Conservation (phyloP, 2,888 invertebrate genomes). For the Eupithecia inturbata region DNA sequence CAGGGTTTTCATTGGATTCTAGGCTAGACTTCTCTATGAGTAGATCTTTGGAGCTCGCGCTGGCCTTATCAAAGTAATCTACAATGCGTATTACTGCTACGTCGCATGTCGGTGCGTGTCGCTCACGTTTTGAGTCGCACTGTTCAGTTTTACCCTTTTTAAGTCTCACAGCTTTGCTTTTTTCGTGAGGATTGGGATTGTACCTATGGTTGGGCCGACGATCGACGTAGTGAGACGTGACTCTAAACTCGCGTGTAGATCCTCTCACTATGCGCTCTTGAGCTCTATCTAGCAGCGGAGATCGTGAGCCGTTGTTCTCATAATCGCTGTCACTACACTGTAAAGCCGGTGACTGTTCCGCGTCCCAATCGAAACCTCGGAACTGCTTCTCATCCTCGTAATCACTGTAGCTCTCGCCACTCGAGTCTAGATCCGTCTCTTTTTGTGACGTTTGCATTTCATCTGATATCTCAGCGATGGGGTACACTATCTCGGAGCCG, state of each 20-base stretch:
- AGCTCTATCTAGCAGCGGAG: conserved; percentile 86
- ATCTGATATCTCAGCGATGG: conserved; percentile 93
- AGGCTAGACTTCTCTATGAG: conserved; percentile 84
- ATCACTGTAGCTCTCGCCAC: conserved; percentile 85
- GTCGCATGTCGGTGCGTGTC: conserved; percentile 60
- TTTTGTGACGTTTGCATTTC: conserved; percentile 89
- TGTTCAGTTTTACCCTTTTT: conserved; percentile 74
- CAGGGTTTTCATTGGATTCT: conserved; percentile 79
- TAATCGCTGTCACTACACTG: conserved; percentile 86
- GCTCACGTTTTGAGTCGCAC: conserved; percentile 62
- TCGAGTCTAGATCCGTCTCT: conserved; percentile 85
- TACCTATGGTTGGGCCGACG: conserved; percentile 64
- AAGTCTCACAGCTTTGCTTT: conserved; percentile 74
- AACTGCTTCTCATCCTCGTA: conserved; percentile 85
- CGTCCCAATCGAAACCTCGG: conserved; percentile 80
- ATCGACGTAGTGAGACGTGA: conserved; percentile 64
- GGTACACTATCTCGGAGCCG: conserved; percentile 91
- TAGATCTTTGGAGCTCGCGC: conserved; percentile 89
- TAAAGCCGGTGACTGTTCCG: conserved; percentile 74
- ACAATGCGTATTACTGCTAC: conserved; percentile 43
- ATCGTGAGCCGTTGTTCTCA: conserved; percentile 88
- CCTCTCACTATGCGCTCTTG: conserved; percentile 75
- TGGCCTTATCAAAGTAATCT: conserved; percentile 85
- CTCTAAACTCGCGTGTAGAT: conserved; percentile 69
- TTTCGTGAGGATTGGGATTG: conserved; percentile 59